phyloP scores from a whole-genome alignment of 2,888 invertebrate species.

The Lampropteryx suffumata region DNA sequence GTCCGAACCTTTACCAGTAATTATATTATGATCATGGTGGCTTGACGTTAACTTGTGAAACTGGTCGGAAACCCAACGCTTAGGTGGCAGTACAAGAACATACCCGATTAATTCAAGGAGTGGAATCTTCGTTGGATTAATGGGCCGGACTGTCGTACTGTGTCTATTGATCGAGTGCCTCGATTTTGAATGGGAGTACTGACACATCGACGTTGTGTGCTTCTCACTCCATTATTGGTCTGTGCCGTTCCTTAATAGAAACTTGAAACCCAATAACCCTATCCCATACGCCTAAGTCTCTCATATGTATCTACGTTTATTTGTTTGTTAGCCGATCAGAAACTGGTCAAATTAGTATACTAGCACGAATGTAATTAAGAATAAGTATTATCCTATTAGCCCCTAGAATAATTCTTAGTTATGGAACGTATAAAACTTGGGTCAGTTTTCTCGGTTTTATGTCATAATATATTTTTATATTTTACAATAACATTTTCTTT shows the following conservation, averaged over 20 bases:
- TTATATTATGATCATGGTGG: conserved; percentile 60
- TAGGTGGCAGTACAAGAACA: conserved; percentile 49
- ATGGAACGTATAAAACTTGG: background rate
- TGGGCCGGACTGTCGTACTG: conserved; percentile 54
- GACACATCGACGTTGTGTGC: conserved; percentile 25
- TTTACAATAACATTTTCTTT: conserved; percentile 59
- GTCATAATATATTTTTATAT: conserved; percentile 46
- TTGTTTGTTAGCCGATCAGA: too few relatives aligned
- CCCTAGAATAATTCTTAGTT: too few relatives aligned
- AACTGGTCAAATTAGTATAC: too few relatives aligned
- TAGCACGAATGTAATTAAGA: too few relatives aligned
- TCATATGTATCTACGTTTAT: too few relatives aligned
- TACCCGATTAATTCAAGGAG: conserved; percentile 73
- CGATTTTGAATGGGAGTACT: conserved; percentile 32
- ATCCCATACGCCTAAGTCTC: background rate
- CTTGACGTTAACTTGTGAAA: conserved; percentile 74
- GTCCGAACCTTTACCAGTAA: conserved; percentile 44
- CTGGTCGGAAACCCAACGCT: conserved; percentile 70
- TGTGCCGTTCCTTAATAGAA: conserved; percentile 2
- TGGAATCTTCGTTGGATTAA: conserved; percentile 65
- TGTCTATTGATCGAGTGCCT: conserved; percentile 60
- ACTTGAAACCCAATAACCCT: background rate
- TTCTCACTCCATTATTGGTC: conserved; percentile 1
- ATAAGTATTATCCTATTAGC: too few relatives aligned
- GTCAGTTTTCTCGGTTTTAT: conserved; percentile 25